phyloP scores from a whole-genome alignment of 2,888 invertebrate genomes.

The Macrophya annulata region DNA sequence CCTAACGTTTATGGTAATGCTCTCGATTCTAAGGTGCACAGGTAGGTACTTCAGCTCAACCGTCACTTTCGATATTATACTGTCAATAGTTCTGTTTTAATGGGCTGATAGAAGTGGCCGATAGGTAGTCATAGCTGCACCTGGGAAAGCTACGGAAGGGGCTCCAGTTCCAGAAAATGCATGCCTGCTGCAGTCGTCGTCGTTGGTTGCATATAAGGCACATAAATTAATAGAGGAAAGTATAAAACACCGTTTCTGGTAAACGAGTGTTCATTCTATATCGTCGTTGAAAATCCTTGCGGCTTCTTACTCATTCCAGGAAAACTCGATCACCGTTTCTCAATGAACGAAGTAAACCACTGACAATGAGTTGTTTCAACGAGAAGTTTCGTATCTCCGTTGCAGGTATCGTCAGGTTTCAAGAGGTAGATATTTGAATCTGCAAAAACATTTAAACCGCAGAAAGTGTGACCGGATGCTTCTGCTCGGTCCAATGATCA shows the following conservation, averaged over 20 bases:
- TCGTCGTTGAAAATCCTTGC: neutral
- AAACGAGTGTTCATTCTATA: neutral
- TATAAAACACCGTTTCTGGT: neutral
- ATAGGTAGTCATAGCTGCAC: slow-evolving; percentile 6
- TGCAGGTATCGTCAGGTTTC: neutral
- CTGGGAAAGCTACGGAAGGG: neutral
- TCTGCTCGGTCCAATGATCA: slow-evolving; percentile 71
- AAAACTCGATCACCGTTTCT: neutral
- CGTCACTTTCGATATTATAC: slow-evolving; percentile 47
- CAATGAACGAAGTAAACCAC: neutral
- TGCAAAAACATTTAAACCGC: slow-evolving; percentile 63
- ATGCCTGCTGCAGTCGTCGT: too few species aligned
- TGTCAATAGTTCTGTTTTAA: slow-evolving; percentile 38
- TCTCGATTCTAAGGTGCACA: neutral
- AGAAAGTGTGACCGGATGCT: slow-evolving; percentile 77
- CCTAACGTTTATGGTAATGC: slow-evolving; percentile 39
- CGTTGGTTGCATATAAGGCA: neutral
- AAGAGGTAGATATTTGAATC: neutral
- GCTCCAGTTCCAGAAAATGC: neutral
- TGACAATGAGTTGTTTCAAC: too few species aligned
- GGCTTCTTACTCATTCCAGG: neutral
- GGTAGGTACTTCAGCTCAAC: neutral
- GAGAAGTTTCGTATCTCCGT: neutral
- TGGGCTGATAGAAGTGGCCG: slow-evolving; percentile 38
- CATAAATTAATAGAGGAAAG: neutral